Evolutionary conservation across 2,113 vertebrate genomes (phyloP), one percentile per base, ranked within the genome.

Genomic region (Scolopax mira): DNA sequence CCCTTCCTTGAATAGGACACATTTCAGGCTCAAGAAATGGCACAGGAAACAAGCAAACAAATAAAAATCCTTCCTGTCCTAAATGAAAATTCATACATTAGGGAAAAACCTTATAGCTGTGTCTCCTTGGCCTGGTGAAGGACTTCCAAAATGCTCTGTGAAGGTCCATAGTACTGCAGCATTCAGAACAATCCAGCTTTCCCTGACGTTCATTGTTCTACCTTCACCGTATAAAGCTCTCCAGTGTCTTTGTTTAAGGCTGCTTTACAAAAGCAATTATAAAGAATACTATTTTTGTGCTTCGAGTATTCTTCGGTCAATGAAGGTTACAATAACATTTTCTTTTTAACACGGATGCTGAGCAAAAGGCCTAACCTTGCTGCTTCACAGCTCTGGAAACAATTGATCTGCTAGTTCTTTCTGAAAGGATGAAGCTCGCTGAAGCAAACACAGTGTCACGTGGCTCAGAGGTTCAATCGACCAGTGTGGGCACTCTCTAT

Each of bases 241-340:
- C 28, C 52, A 52, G 15, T 69, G 90, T 72, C 72, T 94, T 95
- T 88, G 79, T 88, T 93, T 81, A 86, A 79, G 57, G 55, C 37
- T 72, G n/a, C 57, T 92, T 90, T 72, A 92, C 19, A 75, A 81
- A 96, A 88, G 48, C 82, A 94, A 93, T 93, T 90, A 92, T 85
- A 66, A 94, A 79, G 78, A 77, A 93, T n/a, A 72, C 58, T 79
- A 49, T 37, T 90, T 88, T 65, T 75, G 52, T 89, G 62, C 66
- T 87, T 81, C 0, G 0, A 93, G 80, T 75, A 81, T 81, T 90
- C 73, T 87, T 90, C 86, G 66, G 52, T 79, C 79, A 89, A 31
- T 61, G 67, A 79, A 93, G 61, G 66, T 89, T 95, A 93, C 28
- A 79, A 90, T 84, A 94, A 92, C n/a, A 61, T 48, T 89, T 93